Evolutionary conservation across 1,140 invertebrate species (phyloP).

Genomic region (Condylostylus longicornis): DNA sequence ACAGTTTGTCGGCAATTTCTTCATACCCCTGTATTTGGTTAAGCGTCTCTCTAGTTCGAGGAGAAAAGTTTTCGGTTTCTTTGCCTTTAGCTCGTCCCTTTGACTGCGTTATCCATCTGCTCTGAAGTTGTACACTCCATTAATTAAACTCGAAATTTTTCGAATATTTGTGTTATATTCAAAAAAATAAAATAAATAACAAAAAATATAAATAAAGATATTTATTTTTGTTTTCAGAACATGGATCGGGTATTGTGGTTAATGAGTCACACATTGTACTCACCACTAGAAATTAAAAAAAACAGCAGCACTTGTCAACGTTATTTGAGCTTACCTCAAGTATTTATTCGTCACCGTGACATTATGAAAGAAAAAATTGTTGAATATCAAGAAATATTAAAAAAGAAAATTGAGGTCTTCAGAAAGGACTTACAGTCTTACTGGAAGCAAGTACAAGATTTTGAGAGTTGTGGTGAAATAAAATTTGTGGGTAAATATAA

Average conservation of each 20-base stretch:
- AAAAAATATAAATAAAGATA: too few species aligned
- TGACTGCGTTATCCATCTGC: too few species aligned
- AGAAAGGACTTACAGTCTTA: slow-evolving; percentile 62
- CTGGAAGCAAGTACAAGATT: slow-evolving; percentile 65
- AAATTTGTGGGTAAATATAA: slow-evolving; percentile 72
- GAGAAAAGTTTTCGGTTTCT: too few species aligned
- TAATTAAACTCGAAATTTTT: too few species aligned
- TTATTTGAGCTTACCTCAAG: slow-evolving; percentile 60
- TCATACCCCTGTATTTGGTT: too few species aligned
- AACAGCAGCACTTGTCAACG: slow-evolving; percentile 78
- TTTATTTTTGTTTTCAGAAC: slow-evolving; percentile 12
- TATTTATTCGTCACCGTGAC: slow-evolving; percentile 65
- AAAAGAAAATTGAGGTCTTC: slow-evolving; percentile 31
- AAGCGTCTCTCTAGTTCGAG: too few species aligned
- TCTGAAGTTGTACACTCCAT: too few species aligned
- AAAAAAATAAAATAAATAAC: too few species aligned
- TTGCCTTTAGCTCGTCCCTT: too few species aligned
- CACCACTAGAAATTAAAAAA: slow-evolving; percentile 68
- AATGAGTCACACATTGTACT: slow-evolving; percentile 62
- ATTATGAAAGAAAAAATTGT: slow-evolving; percentile 68
- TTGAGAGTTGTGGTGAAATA: slow-evolving; percentile 80
- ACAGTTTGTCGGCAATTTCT: too few species aligned
- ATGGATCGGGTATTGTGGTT: slow-evolving; percentile 34
- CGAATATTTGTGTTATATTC: too few species aligned
- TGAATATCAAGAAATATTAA: slow-evolving; percentile 73